Base-by-base conservation (phyloP, 30 jellyfish, hydroid and myxozoan genomes). In the Pseudorhiza aurosa region DNA sequence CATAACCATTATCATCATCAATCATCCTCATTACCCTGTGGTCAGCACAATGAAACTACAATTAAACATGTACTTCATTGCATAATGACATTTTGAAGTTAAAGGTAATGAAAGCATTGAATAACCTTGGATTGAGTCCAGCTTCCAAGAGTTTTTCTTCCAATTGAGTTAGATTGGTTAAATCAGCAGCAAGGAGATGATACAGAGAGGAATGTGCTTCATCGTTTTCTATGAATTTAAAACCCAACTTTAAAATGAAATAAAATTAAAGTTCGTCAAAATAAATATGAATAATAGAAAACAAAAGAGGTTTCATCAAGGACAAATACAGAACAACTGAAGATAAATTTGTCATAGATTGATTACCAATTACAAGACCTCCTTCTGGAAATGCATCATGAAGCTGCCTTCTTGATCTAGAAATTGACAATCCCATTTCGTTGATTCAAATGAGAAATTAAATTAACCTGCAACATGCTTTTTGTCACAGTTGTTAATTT, bases 161-260 rank as follows among this genome's bases (percentile, higher is more conserved):
- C 64, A 92, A 37, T 22, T 86, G 88, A 32, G 33, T 46, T 4
- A 92, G 68, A 33, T 85, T 65, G 27, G 86, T 73, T 11, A 92
- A 46, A 47, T 92, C 98, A 44, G 89, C 95, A 29, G 98, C 88
- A 63, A 92, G 80, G 33, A 92, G 88, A 68, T 92, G 98, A 72
- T 92, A 92, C 8, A 36, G 32, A 22, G 47, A 65, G 25, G 98
- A 75, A 18, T 72, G 71, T 2, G 94, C 85, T 55, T 75, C 88
- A 35, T 71, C 89, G 47, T 85, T 70, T 65, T 75, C 95, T 84
- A 59, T 15, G 37, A 28, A 37, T 5, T 39, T 39, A 12, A 39
- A 12, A 5, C 12, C 12, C 21, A 46, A 68, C 35, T 9, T 21
- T 65, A 18, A 58, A 11, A 28, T 21, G 72, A 57, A 57, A 28